Percentiles rank a stretch among this genome's conserved stretches.
These are phyloP conservation scores for Acanthosoma haemorrhoidale DNA, from an alignment of 2,888 invertebrate species.

Conservation along the genomic window DNA sequence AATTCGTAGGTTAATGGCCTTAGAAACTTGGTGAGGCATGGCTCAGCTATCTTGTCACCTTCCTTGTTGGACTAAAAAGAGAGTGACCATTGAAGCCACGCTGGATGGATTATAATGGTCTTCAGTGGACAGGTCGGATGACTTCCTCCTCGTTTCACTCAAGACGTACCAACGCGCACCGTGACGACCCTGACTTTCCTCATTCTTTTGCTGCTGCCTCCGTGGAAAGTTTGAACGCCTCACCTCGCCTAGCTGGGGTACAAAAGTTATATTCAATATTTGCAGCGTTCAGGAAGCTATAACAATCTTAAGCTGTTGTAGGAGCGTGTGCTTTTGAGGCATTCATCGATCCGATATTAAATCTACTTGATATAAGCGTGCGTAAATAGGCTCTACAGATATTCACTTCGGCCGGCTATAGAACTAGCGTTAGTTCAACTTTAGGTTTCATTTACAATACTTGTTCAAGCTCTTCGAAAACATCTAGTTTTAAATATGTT, in stretches of 20 bases:
- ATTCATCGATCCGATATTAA: too few relatives aligned
- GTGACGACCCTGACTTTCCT: conserved; percentile 9
- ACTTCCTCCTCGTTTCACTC: conserved; percentile 4
- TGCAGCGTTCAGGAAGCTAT: not conserved
- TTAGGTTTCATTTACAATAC: too few relatives aligned
- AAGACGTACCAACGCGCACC: not conserved
- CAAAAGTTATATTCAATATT: conserved; percentile 9
- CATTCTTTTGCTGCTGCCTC: not conserved
- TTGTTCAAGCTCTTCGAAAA: too few relatives aligned
- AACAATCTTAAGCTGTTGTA: too few relatives aligned
- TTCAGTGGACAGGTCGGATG: not conserved
- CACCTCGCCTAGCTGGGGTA: not conserved
- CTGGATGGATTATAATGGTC: not conserved
- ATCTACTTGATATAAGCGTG: too few relatives aligned
- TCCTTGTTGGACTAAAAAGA: not conserved
- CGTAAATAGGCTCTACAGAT: too few relatives aligned
- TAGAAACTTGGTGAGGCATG: not conserved
- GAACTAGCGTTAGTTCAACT: too few relatives aligned
- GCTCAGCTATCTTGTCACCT: not conserved
- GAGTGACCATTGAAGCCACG: not conserved
- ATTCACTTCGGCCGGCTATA: too few relatives aligned
- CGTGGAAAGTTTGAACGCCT: not conserved
- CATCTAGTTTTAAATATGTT: too few relatives aligned
- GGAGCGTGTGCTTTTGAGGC: too few relatives aligned
- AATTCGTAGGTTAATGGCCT: not conserved